Base-by-base conservation (phyloP, 2,888 invertebrate species). In the Cephalotes varians region DNA sequence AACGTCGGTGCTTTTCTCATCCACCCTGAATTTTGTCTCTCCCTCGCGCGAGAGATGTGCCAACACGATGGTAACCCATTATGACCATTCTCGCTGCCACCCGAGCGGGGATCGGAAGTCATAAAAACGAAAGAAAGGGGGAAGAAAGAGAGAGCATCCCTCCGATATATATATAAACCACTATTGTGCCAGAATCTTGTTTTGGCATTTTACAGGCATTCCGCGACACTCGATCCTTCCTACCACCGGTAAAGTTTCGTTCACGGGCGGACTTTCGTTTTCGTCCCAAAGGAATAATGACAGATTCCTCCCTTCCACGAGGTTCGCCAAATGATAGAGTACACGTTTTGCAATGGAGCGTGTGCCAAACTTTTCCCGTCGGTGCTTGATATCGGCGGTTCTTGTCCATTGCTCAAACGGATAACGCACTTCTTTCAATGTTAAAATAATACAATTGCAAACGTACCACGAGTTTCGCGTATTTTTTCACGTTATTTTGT, bases 251-350 rank as follows among this genome's bases (percentile, higher is more conserved):
- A 31, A 40, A 54, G 74, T 83, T 84, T 81, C 81, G 74, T 83
- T 80, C 79, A 83, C 84, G 72, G 62, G 64, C 88, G 81, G 81
- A 34, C 67, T 86, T 81, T 82, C 74, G 86, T 76, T 83, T 67
- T 67, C 83, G 85, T 93, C 93, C 93, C 94, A 67, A 76, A 83
- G 94, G 94, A 89, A 92, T 92, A 92, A 94, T 93, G 92, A 92
- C 91, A 88, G 91, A 92, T 90, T 76, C 89, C 91, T 91, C 91
- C 91, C 91, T 91, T 90, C 91, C 85, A 44, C 47, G 72, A 65
- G 71, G 71, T 69, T 76, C 79, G 28, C 60, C 65, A 65, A 81
- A 65, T 69, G 84, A 81, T 82, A 40, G 65, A 34, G 80, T 31
- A 40, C 21, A 73, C 51, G 28, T 60, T 67, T 69, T 62, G 28